Conservation (phyloP, 2,797 vertebrate genomes). For the Sebastes baramenuke region DNA sequence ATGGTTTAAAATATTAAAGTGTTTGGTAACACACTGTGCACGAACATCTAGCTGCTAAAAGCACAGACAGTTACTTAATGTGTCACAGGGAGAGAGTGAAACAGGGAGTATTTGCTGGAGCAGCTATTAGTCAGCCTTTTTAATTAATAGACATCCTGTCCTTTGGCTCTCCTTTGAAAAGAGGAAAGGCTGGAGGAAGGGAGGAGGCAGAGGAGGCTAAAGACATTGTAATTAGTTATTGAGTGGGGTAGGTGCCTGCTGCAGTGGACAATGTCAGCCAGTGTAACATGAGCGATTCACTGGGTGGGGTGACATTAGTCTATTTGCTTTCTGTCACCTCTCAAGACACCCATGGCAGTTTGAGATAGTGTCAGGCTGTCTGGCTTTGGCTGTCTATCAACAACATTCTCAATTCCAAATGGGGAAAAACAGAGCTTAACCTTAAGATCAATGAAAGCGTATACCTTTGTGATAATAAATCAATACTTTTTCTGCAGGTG, state of each 20-base stretch:
- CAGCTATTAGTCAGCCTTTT: conserved; percentile 60
- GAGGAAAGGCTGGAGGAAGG: conserved; percentile 35
- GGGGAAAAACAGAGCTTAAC: conserved; percentile 50
- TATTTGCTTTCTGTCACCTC: conserved; percentile 72
- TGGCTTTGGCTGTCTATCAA: conserved; percentile 58
- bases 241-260: conserved; percentile 55
- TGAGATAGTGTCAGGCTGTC: conserved; percentile 64
- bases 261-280: conserved; percentile 54
- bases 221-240: conserved; percentile 75
- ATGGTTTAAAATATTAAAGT: background rate
- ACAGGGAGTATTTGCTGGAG: conserved; percentile 23
- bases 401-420: conserved; percentile 36
- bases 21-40: background rate
- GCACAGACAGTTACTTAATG: conserved; percentile 15
- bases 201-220: conserved; percentile 49
- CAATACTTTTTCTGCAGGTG: background rate
- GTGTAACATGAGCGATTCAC: conserved; percentile 49
- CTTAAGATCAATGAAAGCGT: conserved; percentile 41
- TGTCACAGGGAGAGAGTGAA: conserved; percentile 28
- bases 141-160: conserved; percentile 70
- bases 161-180: conserved; percentile 65
- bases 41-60: background rate
- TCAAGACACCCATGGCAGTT: conserved; percentile 43
- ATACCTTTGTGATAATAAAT: conserved; percentile 34
- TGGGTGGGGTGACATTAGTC: conserved; percentile 47